Base-by-base conservation (phyloP, 2,888 invertebrate species). In the Zele albiditarsus region DNA sequence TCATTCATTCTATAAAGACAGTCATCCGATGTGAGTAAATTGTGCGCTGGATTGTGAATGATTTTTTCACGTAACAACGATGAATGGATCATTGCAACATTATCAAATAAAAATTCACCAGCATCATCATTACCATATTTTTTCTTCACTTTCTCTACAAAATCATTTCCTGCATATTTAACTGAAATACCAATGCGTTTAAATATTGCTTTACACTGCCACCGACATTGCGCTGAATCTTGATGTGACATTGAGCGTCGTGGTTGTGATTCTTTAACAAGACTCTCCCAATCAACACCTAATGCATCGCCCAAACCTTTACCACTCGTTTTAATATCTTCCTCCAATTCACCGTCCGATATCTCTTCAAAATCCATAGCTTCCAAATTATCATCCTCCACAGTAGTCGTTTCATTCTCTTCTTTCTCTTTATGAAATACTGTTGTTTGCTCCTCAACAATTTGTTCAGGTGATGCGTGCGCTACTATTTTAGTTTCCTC, bases 211-310 rank as follows among this genome's bases (percentile, higher is more conserved):
- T 94, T 94, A 5, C 96, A 94, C 82, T 94, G 93, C 95, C 96
- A 97, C 58, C 95, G 93, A 80, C 94, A 93, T 78, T 96, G 93
- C 0, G 94, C 94, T 5, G 92, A 92, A 81, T 91, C 86, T 83
- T 91, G 88, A 76, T 84, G 83, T 46, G 86, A 80, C 0, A 75
- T 58, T 1, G 78, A 70, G 62, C 86, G 82, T 58, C 92, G 90
- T 0, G 91, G 91, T 46, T 92, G 92, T 5, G 95, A 94, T 89
- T 96, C 96, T 2, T 95, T 95, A 0, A 96, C 94, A 63, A 98
- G 91, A 86, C 96, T 96, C 14, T 96, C 95, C 97, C 97, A 97
- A 89, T 98, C 97, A 1, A 98, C 97, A n/a, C 97, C 97, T 33
- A 98, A 90, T n/a, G 96, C 96, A 89, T 97, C 97, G 5, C 96